phyloP scores from a whole-genome alignment of 2,113 vertebrate genomes.

The Oryzias celebensis region DNA sequence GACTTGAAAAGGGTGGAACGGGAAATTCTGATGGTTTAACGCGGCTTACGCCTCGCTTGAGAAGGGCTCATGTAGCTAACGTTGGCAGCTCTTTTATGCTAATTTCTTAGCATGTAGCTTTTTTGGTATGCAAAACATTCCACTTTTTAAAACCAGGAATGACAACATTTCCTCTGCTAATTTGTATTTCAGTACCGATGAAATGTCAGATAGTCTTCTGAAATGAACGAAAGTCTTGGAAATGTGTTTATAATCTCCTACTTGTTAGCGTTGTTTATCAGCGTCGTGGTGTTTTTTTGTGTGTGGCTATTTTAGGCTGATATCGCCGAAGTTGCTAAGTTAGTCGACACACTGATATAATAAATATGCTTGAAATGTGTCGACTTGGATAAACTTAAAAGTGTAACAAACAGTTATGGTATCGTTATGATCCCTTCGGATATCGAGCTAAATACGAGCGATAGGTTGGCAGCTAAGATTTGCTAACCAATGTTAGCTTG shows the following conservation, averaged over 20 bases:
- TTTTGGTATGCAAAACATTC: slow-evolving; percentile 2
- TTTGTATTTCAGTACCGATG: not conserved
- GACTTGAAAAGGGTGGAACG: accelerated
- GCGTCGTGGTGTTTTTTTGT: slow-evolving; percentile 43
- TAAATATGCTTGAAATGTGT: accelerated
- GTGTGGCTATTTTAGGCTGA: slow-evolving; percentile 1
- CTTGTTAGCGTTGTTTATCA: slow-evolving; percentile 28
- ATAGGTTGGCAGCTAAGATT: not conserved
- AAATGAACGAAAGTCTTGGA: accelerated
- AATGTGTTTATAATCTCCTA: not conserved
- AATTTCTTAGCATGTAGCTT: slow-evolving; percentile 27
- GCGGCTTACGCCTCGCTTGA: slow-evolving; percentile 2
- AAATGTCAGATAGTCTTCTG: no score
- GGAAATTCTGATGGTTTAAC: accelerated
- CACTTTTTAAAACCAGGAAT: not conserved
- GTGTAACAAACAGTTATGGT: no score
- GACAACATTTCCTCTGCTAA: accelerated
- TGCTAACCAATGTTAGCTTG: slow-evolving; percentile 34
- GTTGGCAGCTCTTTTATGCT: slow-evolving; percentile 35
- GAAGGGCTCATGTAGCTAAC: slow-evolving; percentile 29
- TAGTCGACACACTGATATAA: not conserved
- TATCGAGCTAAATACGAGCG: not conserved
- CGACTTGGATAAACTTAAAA: accelerated
- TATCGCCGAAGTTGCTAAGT: not conserved
- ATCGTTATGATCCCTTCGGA: accelerated